A percentile compares a stretch with the other conserved stretches of the same genome.
phyloP scores from a whole-genome alignment of 2,797 vertebrate species.

The Ceryle rudis region DNA sequence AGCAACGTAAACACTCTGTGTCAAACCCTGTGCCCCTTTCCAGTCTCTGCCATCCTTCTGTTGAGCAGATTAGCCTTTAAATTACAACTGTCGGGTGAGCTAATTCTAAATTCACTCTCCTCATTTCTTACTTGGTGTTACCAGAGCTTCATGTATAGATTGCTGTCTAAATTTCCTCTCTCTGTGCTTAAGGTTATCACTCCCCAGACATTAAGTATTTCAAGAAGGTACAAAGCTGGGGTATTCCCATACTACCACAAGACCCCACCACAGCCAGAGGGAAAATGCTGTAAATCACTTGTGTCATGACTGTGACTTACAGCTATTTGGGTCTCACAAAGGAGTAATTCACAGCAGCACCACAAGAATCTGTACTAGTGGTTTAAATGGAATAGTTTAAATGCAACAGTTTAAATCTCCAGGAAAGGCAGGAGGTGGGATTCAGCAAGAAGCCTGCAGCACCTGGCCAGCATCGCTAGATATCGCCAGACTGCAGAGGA shows the following conservation, averaged over 20 bases:
- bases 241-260: neutral
- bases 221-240: neutral
- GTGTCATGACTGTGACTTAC: neutral
- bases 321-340: neutral
- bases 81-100: neutral
- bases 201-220: rapidly evolving
- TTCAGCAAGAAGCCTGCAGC: neutral
- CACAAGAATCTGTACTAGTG: neutral
- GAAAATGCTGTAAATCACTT: neutral
- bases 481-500: neutral
- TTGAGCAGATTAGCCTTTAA: slow-evolving; percentile 51
- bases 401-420: neutral
- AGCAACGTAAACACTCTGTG: neutral
- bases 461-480: neutral
- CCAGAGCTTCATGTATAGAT: neutral
- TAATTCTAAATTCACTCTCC: slow-evolving; percentile 17
- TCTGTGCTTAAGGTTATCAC: neutral
- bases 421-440: neutral
- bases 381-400: neutral
- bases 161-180: neutral
- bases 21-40: slow-evolving; percentile 32
- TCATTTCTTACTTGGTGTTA: neutral
- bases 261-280: neutral
- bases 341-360: neutral
- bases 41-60: slow-evolving; percentile 39